Evolutionary conservation across 2,113 vertebrate genomes (phyloP), one percentile per base, ranked within the genome.

Genomic region (Elephantulus edwardii): DNA sequence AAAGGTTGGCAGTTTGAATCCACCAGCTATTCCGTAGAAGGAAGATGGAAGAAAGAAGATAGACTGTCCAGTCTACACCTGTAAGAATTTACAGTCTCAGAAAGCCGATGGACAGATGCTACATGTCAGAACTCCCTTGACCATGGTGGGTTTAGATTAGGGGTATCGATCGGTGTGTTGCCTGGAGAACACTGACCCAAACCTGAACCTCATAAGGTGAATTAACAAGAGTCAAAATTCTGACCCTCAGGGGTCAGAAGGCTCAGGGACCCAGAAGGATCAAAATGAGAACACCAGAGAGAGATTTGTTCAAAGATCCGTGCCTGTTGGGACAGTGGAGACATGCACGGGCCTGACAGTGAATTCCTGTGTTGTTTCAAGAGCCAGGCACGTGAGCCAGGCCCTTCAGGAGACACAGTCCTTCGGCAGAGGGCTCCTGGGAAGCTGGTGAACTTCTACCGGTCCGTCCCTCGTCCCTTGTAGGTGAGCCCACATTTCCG

Each of bases 351-450:
- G 38, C 46, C 83, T 42, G 54, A 42, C 40, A 13, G 0, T 12
- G 54, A 30, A 54, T 30, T 9, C 8, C 26, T 20, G 9, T 0
- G 4, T 20, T 28, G 4, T 30, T 33, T 22, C 5, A 6, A 26
- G 19, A 60, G 46, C 1, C 7, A 28, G 38, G 6, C 0, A 3
- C 22, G 8, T 24, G 17, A 50, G 26, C 6, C 24, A 17, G 26
- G 62, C 1, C 10, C 38, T 40, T 22, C 16, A 1, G 11, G 0
- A 0, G 10, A 40, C 6, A 22, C 2, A 3, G 28, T 33, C 16
- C 56, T 56, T 0, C 0, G 13, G 6, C 4, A 2, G 3, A 10
- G 7, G 48, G 12, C 8, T 6, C 8, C 4, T 4, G 0, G 3
- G 28, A 66, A 56, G 20, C 44, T 1, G 12, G 11, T 16, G 30